These are phyloP conservation scores for Choloepus didactylus DNA, from an alignment of 2,797 vertebrate species.

Conservation along the genomic window DNA sequence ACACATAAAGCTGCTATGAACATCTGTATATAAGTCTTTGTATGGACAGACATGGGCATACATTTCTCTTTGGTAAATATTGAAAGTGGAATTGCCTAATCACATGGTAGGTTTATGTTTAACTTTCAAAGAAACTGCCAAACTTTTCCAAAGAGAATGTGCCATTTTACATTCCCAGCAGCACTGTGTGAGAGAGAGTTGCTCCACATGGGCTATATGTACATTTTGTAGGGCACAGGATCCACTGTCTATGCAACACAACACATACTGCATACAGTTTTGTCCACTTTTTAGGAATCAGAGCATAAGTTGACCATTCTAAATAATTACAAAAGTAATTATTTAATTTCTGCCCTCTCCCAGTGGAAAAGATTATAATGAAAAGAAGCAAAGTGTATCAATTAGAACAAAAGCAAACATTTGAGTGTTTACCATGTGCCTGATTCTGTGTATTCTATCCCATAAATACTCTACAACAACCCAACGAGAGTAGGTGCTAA, in stretches of 20 bases:
- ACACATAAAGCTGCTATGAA: background rate
- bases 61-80: background rate
- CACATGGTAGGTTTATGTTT: background rate
- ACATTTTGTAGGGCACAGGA: background rate
- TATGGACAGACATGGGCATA: background rate
- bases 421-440: background rate
- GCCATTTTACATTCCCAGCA: background rate
- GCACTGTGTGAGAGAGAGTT: background rate
- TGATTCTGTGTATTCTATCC: background rate
- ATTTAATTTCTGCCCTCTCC: constrained; percentile 34
- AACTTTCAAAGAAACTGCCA: background rate
- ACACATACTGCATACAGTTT: background rate
- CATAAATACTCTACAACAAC: background rate
- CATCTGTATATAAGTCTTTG: background rate
- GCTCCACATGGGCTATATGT: too few species aligned
- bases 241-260: background rate
- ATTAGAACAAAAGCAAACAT: background rate
- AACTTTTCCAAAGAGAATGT: background rate
- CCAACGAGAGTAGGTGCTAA: background rate
- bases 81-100: background rate
- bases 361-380: background rate
- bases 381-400: background rate
- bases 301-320: background rate
- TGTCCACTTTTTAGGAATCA: background rate
- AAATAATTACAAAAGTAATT: background rate